Evolutionary conservation across 2,797 vertebrate genomes (phyloP), one percentile per base, ranked within the genome.

Genomic region (Cirrhinus molitorella): DNA sequence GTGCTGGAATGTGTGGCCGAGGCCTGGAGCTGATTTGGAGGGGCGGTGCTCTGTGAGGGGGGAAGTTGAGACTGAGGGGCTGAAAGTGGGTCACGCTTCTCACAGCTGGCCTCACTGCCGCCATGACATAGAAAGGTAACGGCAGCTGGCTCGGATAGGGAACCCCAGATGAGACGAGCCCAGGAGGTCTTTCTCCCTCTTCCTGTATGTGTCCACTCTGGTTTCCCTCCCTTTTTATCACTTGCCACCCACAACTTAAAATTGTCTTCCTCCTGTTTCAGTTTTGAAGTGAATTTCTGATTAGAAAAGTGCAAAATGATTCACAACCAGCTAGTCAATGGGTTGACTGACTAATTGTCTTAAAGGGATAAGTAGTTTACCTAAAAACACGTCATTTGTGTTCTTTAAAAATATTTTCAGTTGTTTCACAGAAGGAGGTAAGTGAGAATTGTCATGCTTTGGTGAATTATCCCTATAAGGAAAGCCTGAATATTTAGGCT

Each of bases 1-100:
- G 93, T 94, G 91, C 92, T 93, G 94, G 94, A 95, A 95, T 95
- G 94, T 91, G 90, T 90, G 87, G 89, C 72, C 55, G 88, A 90
- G 89, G 92, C 92, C 92, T 95, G 95, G 92, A 93, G 88, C 90
- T 93, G 91, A 93, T 95, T 94, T 94, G 88, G 86, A 89, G 90
- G 88, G 87, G 91, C 87, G 61, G 88, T 87, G 71, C 82, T 87
- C 89, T 45, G 19, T 73, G 40, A 47, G 53, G 80, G 76, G 74
- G 72, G 37, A 40, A 78, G 61, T 37, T 73, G 76, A 77, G 75
- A 68, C 74, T 53, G 28, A 51, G 85, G 74, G 75, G 23, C 70
- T 63, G 55, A 85, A 89, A 89, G 83, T 90, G 86, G 91, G 90
- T 90, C 91, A 91, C 75, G 83, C 91, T 87, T 84, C 80, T 91